Evolutionary conservation across 1,140 invertebrate species (phyloP).

Genomic region (Neoseiulus cucumeris): DNA sequence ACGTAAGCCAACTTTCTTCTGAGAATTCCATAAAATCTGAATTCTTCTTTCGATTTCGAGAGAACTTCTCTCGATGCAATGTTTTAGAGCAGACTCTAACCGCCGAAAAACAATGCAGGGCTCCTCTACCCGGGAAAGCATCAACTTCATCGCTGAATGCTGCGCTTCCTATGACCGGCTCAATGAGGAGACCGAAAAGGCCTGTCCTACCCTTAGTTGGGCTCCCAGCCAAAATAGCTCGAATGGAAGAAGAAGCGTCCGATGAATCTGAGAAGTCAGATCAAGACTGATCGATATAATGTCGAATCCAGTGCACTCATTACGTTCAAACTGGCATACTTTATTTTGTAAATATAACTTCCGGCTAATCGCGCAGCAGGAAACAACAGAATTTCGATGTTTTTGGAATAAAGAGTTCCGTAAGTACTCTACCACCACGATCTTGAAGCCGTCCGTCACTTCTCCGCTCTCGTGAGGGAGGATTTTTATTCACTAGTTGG

Average conservation of each 20-base stretch:
- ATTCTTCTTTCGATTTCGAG: not conserved
- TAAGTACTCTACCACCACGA: too few species aligned
- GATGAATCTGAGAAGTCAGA: too few species aligned
- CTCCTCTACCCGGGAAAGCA: slow-evolving; percentile 12
- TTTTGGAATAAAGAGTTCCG: too few species aligned
- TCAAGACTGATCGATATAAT: too few species aligned
- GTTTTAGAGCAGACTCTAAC: not conserved
- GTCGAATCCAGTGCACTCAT: too few species aligned
- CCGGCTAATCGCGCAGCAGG: too few species aligned
- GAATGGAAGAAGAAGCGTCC: not conserved
- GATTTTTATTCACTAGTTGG: too few species aligned
- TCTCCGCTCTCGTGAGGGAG: too few species aligned
- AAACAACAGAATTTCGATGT: too few species aligned
- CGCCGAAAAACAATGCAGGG: not conserved
- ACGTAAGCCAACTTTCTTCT: not conserved
- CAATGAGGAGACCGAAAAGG: not conserved
- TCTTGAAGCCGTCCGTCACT: too few species aligned
- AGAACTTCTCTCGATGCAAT: not conserved
- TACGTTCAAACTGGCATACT: too few species aligned
- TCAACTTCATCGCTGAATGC: slow-evolving; percentile 1
- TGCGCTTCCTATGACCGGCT: not conserved
- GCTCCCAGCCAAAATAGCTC: not conserved
- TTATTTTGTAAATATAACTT: too few species aligned
- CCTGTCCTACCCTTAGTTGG: not conserved
- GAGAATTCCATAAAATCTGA: not conserved